Evolutionary conservation across 1,140 invertebrate genomes (phyloP).

Genomic region (Sycophaga agraensis): DNA sequence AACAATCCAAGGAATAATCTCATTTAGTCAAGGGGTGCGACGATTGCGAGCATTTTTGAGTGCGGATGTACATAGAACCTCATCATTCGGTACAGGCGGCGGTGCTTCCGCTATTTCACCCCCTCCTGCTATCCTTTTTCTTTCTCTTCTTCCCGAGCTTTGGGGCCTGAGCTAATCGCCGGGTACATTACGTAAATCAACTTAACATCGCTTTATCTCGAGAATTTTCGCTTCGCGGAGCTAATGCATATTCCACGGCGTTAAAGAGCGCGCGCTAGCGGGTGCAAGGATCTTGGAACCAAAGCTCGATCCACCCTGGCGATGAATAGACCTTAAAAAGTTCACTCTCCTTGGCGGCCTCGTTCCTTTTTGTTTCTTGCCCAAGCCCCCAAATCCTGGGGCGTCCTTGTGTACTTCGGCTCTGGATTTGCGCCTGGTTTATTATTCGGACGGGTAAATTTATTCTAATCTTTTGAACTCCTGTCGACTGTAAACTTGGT

Average conservation of each 20-base stretch:
- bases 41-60: slow-evolving; percentile 18
- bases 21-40: neutral
- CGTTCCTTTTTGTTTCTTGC: neutral
- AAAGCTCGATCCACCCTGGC: neutral
- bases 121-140: neutral
- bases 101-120: slow-evolving; percentile 22
- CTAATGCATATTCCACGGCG: slow-evolving; percentile 26
- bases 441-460: too few relatives aligned
- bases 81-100: too few relatives aligned
- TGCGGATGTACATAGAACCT: neutral
- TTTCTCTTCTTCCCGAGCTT: too few relatives aligned
- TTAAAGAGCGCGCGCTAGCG: slow-evolving; percentile 13
- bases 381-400: neutral
- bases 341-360: neutral
- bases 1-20: neutral
- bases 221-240: slow-evolving; percentile 29
- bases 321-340: slow-evolving; percentile 20
- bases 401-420: too few relatives aligned
- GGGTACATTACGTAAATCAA: slow-evolving; percentile 30
- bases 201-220: slow-evolving; percentile 28
- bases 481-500: too few relatives aligned
- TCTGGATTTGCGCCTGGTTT: too few relatives aligned
- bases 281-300: slow-evolving; percentile 5
- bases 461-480: too few relatives aligned
- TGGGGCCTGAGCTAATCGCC: slow-evolving; percentile 19